These are phyloP conservation scores for Lampris megalopsis DNA, from an alignment of 2,113 vertebrate genomes.

Conservation along the genomic window DNA sequence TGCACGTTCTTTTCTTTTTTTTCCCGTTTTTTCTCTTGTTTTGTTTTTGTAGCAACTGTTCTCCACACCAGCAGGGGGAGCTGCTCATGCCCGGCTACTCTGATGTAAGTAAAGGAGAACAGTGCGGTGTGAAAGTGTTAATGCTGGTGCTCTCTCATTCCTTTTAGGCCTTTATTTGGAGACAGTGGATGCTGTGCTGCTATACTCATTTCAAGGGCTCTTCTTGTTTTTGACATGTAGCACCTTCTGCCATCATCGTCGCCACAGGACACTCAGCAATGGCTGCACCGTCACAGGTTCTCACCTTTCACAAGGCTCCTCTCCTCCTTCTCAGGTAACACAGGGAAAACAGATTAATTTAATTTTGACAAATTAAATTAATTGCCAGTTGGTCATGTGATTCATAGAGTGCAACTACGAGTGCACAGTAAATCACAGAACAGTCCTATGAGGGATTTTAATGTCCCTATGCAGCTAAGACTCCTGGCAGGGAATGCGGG, in stretches of 20 bases:
- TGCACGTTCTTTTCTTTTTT: not conserved
- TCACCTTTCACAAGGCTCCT: conserved; percentile 93
- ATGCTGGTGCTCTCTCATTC: conserved; percentile 75
- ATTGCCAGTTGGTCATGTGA: not conserved
- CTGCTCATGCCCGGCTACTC: conserved; percentile 84
- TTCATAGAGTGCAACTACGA: not conserved
- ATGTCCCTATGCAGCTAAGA: too few species aligned
- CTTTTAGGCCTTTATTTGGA: conserved; percentile 73
- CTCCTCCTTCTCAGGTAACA: conserved; percentile 91
- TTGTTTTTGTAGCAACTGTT: conserved; percentile 86
- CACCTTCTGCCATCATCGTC: conserved; percentile 90
- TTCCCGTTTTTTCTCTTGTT: not conserved
- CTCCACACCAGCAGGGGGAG: conserved; percentile 88
- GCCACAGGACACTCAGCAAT: conserved; percentile 92
- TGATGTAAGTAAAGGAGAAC: conserved; percentile 87
- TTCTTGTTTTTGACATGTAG: conserved; percentile 89
- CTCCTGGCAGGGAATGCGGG: too few species aligned
- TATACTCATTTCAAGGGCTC: conserved; percentile 81
- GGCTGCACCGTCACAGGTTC: conserved; percentile 93
- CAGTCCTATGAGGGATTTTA: too few species aligned
- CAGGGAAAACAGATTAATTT: not conserved
- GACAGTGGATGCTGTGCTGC: conserved; percentile 74
- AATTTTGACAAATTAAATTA: too few species aligned
- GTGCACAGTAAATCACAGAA: too few species aligned
- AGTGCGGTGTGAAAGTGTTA: conserved; percentile 60